These are phyloP conservation scores for Tauraco hartlaubi DNA, from an alignment of 2,797 vertebrate species.

Conservation along the genomic window DNA sequence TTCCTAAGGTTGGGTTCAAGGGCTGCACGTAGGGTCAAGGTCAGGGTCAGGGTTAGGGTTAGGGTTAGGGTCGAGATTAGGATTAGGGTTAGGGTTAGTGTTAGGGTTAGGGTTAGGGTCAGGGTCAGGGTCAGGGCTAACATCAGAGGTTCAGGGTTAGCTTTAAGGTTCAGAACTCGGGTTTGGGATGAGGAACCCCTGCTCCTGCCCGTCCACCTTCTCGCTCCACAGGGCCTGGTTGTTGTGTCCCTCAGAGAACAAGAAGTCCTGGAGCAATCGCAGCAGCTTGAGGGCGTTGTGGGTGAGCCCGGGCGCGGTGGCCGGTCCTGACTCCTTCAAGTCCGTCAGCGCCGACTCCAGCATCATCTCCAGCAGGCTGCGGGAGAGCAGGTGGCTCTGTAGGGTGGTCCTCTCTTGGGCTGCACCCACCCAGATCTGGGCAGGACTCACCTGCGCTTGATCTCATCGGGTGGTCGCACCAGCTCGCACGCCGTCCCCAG, in stretches of 20 bases:
- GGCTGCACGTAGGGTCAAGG: background rate
- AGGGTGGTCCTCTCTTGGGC: background rate
- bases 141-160: background rate
- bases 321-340: constrained; percentile 85
- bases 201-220: constrained; percentile 82
- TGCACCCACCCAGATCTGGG: rapidly evolving
- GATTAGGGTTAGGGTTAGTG: background rate
- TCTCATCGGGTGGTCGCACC: constrained; percentile 92
- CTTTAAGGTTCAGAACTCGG: background rate
- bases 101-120: background rate
- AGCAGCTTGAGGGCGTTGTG: constrained; percentile 92
- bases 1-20: background rate
- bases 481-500: constrained; percentile 93
- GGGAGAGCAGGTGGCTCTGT: background rate
- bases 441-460: constrained; percentile 89
- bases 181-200: background rate
- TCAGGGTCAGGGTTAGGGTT: background rate
- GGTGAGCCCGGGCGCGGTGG: constrained; percentile 81
- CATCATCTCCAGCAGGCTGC: constrained; percentile 98
- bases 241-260: constrained; percentile 92
- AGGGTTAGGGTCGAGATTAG: background rate
- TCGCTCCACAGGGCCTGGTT: constrained; percentile 95
- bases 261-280: constrained; percentile 94
- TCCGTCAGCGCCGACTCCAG: constrained; percentile 94
- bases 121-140: background rate